These are phyloP conservation scores for Drosophila tsacasi DNA, from an alignment of 1,140 invertebrate genomes.

Conservation along the genomic window DNA sequence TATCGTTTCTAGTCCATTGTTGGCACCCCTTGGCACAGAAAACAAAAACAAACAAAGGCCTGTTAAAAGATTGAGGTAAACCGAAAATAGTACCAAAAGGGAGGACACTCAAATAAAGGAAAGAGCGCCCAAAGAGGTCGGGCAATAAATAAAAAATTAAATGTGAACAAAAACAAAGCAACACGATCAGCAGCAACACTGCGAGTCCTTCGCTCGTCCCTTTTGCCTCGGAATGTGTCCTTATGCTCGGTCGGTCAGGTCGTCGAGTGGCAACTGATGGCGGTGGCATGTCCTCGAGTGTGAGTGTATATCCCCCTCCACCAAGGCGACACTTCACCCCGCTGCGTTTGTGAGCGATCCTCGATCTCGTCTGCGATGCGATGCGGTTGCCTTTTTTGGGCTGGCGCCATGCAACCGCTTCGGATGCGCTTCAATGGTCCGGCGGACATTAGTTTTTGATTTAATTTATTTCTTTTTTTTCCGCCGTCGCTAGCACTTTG, in stretches of 20 bases:
- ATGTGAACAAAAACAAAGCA: constrained; percentile 74
- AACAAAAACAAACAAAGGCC: constrained; percentile 62
- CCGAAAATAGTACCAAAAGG: constrained; percentile 21
- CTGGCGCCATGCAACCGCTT: constrained; percentile 59
- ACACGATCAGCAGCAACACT: constrained; percentile 39
- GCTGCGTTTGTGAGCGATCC: constrained; percentile 35
- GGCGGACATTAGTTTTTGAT: constrained; percentile 39
- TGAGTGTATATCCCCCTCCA: background rate
- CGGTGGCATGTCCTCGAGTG: constrained; percentile 61
- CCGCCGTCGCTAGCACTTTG: constrained; percentile 61
- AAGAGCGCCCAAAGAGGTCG: constrained; percentile 30
- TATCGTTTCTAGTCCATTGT: constrained; percentile 24
- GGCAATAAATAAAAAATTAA: constrained; percentile 73
- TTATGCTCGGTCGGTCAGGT: constrained; percentile 18
- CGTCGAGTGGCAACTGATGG: constrained; percentile 66
- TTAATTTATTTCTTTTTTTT: constrained; percentile 38
- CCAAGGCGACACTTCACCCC: constrained; percentile 62
- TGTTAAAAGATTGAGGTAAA: constrained; percentile 69
- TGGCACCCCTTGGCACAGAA: constrained; percentile 23
- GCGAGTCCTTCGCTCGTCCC: constrained; percentile 39
- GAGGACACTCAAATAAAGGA: constrained; percentile 35
- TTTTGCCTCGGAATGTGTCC: constrained; percentile 19
- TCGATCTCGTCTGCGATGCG: constrained; percentile 14
- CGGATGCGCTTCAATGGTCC: constrained; percentile 46
- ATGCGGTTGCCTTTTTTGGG: constrained; percentile 53